Conservation (phyloP, 2,888 invertebrate species). For the Heliconius cydno region DNA sequence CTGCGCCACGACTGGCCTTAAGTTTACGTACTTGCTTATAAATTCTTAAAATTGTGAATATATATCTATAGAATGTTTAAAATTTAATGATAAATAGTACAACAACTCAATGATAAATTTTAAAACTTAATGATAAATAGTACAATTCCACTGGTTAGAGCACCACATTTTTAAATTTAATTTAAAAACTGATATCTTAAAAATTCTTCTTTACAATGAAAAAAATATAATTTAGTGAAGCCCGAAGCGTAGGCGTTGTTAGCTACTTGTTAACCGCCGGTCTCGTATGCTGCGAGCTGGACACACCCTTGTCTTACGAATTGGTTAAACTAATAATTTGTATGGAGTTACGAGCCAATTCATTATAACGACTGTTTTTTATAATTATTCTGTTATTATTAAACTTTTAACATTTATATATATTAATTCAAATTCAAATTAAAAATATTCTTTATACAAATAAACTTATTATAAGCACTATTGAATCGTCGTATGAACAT, state of each 20-base stretch:
- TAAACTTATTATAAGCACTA: too few relatives aligned
- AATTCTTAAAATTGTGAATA: neutral
- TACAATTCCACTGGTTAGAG: too few relatives aligned
- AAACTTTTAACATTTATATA: too few relatives aligned
- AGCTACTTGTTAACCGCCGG: conserved; percentile 59
- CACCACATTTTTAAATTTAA: neutral
- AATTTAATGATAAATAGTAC: neutral
- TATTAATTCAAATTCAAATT: too few relatives aligned
- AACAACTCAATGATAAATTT: too few relatives aligned
- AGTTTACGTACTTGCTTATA: too few relatives aligned
- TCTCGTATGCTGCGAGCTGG: conserved; percentile 56
- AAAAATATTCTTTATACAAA: too few relatives aligned
- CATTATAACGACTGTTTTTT: neutral
- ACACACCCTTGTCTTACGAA: conserved; percentile 53
- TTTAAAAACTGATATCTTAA: neutral
- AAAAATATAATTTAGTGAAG: conserved; percentile 36
- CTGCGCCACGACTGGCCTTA: too few relatives aligned
- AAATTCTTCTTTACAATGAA: neutral
- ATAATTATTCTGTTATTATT: neutral
- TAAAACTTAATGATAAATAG: too few relatives aligned
- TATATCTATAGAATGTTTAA: neutral
- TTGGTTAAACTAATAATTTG: conserved; percentile 28
- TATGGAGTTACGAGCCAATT: conserved; percentile 22
- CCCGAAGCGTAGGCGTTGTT: conserved; percentile 50
- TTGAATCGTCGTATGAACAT: too few relatives aligned